Evolutionary conservation across 64 coral and sea anemone genomes (phyloP).

Genomic region (Pachyseris speciosa): DNA sequence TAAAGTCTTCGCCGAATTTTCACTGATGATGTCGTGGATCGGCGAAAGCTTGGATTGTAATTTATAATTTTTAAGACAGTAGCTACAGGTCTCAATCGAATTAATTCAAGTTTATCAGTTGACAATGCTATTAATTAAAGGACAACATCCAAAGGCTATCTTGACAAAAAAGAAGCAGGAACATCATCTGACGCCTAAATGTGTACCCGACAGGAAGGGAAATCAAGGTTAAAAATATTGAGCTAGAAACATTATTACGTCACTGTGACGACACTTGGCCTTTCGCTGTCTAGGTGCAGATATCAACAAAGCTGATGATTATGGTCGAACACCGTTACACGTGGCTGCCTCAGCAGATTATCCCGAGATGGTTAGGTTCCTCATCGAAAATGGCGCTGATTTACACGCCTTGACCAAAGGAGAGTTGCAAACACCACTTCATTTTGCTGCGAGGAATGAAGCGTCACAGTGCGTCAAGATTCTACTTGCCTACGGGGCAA

Average conservation of each 20-base stretch:
- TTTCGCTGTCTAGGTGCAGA: slow-evolving; percentile 59
- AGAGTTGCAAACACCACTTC: slow-evolving; percentile 81
- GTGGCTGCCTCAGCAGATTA: slow-evolving; percentile 76
- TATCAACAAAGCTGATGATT: slow-evolving; percentile 60
- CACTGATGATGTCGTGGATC: no score
- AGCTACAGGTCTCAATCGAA: no score
- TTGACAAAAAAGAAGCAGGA: no score
- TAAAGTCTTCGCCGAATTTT: no score
- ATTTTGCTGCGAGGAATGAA: slow-evolving; percentile 81
- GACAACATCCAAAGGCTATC: no score
- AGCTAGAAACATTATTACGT: neutral
- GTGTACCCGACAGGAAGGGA: no score
- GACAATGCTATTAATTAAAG: no score
- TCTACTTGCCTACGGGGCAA: slow-evolving; percentile 62
- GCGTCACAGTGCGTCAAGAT: slow-evolving; percentile 77
- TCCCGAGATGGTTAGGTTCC: slow-evolving; percentile 74
- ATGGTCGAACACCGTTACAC: slow-evolving; percentile 74
- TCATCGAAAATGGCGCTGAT: slow-evolving; percentile 67
- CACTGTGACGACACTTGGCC: neutral
- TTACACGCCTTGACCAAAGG: slow-evolving; percentile 45
- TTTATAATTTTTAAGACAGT: no score
- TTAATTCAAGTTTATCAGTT: no score
- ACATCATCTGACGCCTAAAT: no score
- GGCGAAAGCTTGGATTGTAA: no score
- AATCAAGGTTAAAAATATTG: no score